Base-by-base conservation (phyloP, 1,140 invertebrate species). In the Aphis gossypii region DNA sequence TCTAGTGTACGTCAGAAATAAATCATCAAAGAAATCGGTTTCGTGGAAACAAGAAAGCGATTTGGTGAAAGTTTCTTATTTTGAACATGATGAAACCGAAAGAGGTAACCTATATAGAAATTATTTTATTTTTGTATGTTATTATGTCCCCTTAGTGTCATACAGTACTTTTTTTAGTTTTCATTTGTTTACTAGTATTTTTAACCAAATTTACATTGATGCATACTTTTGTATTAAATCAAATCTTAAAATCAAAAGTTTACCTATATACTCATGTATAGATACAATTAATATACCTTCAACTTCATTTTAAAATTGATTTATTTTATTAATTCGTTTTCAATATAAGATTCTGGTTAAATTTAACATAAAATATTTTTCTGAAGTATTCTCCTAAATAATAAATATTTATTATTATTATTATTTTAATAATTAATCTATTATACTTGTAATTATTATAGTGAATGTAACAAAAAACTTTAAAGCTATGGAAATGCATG, bases 21-120 rank as follows among this genome's bases (percentile, higher is more conserved):
- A 96, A 94, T 97, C 97, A 0, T 98, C 98, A 94, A 93, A 93
- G 18, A 98, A 98, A 95, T 96, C 96, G 94, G 97, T 99, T 6
- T 95, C 95, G 93, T 99, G 98, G 98, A 97, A 97, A 94, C 96
- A 96, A 21, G 98, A 98, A 94, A 95, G 96, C 20, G 97, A 98
- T 91, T 95, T 99, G 35, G 97, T 97, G 94, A 97, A 98, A 94
- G 96, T 98, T 83, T 97, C 97, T 94, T 98, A 97, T 95, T 99
- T 99, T 95, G 98, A 99, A 95, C 95, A 99, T 83, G 98, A 99
- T 95, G 98, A 99, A 95, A 99, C 97, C 8, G 98, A 99, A 96
- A 96, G 98, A 95, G 96, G 96, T 96, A 94, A 94, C 18, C 14
- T 51, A 51, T 51, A 18, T 94, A 93, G 11, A 30, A 46, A 86